Evolutionary conservation across 2,113 vertebrate genomes (phyloP).

Genomic region (Salvelinus namaycush): DNA sequence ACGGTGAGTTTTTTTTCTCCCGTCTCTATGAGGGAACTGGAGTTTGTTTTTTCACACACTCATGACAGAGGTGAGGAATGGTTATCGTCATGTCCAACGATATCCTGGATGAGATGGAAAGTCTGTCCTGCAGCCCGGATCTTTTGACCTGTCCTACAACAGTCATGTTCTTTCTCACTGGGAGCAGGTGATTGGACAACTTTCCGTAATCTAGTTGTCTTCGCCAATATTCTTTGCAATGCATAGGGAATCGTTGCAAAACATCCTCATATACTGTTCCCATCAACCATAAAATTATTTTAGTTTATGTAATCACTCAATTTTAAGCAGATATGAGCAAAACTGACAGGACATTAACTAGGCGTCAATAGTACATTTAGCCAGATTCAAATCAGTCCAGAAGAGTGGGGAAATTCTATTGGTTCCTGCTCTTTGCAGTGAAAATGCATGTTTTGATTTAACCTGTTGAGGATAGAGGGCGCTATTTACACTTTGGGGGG

Average conservation of each 20-base stretch:
- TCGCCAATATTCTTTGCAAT: background rate
- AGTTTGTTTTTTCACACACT: constrained; percentile 18
- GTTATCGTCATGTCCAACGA: constrained; percentile 44
- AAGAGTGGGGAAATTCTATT: background rate
- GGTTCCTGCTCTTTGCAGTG: background rate
- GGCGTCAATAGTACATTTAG: too few relatives aligned
- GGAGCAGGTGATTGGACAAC: constrained; percentile 23
- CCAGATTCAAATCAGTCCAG: too few relatives aligned
- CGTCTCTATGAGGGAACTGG: constrained; percentile 6
- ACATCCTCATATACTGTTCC: background rate
- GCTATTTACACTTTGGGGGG: too few relatives aligned
- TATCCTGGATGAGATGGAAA: constrained; percentile 49
- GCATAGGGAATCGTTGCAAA: too few relatives aligned
- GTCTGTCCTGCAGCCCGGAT: constrained; percentile 43
- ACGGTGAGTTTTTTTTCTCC: background rate
- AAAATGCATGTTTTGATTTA: background rate
- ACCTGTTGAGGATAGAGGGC: too few relatives aligned
- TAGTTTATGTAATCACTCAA: too few relatives aligned
- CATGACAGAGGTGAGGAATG: constrained; percentile 38
- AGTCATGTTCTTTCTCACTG: constrained; percentile 24
- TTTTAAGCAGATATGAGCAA: too few relatives aligned
- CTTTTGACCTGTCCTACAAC: constrained; percentile 16
- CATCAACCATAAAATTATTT: background rate
- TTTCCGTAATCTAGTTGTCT: background rate
- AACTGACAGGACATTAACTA: too few relatives aligned